Base-by-base conservation (phyloP, 2,888 invertebrate genomes). In the Caenorhabditis sp. region DNA sequence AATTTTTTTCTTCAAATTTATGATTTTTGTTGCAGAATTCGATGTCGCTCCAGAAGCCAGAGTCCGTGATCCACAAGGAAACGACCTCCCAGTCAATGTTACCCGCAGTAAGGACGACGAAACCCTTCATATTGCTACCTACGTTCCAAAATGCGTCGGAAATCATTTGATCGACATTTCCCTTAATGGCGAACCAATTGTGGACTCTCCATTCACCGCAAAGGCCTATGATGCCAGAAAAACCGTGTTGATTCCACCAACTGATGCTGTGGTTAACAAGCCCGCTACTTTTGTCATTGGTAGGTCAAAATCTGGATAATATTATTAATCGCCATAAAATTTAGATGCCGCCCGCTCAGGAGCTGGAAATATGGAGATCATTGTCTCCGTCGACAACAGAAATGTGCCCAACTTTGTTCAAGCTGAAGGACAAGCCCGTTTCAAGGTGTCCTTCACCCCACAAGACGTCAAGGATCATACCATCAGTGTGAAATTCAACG, bases 381-480 rank as follows among this genome's bases (percentile, higher is more conserved):
- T 98, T 81, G 97, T 98, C 0, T 97, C 97, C 0, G 97, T 97
- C 1, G 96, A 95, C 90, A 97, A 97, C 15, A 95, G 97, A 90
- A 98, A 98, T 93, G 97, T 98, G 18, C 98, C 98, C 11, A 98
- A 98, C 93, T 98, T 97, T 92, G 98, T 98, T 0, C 90, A 90
- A 83, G 88, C 97, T 53, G 97, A 98, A 93, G 97, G 97, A 50
- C 97, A 97, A 92, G 98, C 97, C 0, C 95, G 96, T 89, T 98
- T 98, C 82, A 86, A 86, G 37, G 96, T 96, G 24, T 97, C 98
- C 93, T 98, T 98, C 93, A 97, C 97, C 91, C 98, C 98, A 0
- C 96, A 96, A 37, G 97, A 97, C 93, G 95, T 97, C 0, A 96
- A 96, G 1, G 94, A 95, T 0, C 98, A 98, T 93, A 95, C 95